Conservation (phyloP, 2,797 vertebrate genomes). For the Pseudomugil tenellus region DNA sequence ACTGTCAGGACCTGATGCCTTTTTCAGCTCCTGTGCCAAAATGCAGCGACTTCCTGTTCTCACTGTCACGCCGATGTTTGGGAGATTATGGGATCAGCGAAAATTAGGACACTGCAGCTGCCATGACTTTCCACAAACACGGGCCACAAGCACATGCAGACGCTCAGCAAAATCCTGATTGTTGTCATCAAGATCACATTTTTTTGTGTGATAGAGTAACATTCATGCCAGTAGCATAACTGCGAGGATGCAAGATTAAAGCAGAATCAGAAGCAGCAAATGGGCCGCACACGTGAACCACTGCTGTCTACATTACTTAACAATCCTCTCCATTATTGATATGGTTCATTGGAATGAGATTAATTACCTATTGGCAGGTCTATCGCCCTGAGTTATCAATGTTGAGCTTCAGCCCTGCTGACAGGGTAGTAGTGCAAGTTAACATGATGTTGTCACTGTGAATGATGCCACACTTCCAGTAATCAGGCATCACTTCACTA, state of each 20-base stretch:
- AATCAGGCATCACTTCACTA: slow-evolving; percentile 27
- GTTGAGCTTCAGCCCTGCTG: slow-evolving; percentile 57
- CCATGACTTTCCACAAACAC: slow-evolving; percentile 45
- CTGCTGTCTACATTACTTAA: slow-evolving; percentile 46
- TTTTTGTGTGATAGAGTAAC: neutral
- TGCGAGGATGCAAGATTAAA: slow-evolving; percentile 3
- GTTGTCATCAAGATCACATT: neutral
- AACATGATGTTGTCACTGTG: slow-evolving; percentile 48
- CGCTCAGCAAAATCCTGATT: neutral
- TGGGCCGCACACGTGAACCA: neutral
- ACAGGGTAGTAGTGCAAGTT: slow-evolving; percentile 48
- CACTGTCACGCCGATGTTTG: slow-evolving; percentile 46
- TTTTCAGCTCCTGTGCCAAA: slow-evolving; percentile 49
- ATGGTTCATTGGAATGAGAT: slow-evolving; percentile 69
- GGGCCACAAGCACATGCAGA: slow-evolving; percentile 10
- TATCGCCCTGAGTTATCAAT: slow-evolving; percentile 44
- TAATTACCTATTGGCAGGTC: slow-evolving; percentile 54
- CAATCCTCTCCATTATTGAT: slow-evolving; percentile 62
- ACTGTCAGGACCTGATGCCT: slow-evolving; percentile 31
- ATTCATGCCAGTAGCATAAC: neutral
- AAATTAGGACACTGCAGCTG: slow-evolving; percentile 65
- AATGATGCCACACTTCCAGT: slow-evolving; percentile 52
- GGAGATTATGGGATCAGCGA: slow-evolving; percentile 70
- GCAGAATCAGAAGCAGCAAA: slow-evolving; percentile 16
- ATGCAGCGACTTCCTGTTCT: slow-evolving; percentile 44